Evolutionary conservation across 2,113 vertebrate genomes (phyloP).

Genomic region (Semicossyphus pulcher): DNA sequence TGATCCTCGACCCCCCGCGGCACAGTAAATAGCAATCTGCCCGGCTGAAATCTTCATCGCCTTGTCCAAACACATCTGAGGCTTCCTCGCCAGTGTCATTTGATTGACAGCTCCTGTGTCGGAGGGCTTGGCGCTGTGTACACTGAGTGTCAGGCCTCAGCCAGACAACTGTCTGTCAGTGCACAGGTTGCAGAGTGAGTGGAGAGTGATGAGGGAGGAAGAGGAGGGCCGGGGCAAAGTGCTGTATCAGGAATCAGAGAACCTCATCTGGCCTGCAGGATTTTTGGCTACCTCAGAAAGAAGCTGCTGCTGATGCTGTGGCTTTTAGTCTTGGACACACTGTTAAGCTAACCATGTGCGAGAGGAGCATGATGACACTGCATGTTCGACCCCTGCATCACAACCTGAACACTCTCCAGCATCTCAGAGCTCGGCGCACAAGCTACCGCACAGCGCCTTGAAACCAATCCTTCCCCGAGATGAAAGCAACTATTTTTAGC

Average conservation of each 20-base stretch:
- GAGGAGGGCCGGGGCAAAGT: slow-evolving; percentile 35
- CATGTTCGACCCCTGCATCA: slow-evolving; percentile 37
- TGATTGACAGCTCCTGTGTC: slow-evolving; percentile 77
- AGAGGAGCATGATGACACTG: slow-evolving; percentile 42
- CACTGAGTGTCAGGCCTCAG: slow-evolving; percentile 72
- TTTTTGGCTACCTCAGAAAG: slow-evolving; percentile 32
- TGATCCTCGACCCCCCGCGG: slow-evolving; percentile 9
- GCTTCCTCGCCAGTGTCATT: slow-evolving; percentile 54
- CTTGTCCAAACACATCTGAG: slow-evolving; percentile 73
- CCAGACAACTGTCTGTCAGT: slow-evolving; percentile 79
- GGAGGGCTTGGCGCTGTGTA: slow-evolving; percentile 68
- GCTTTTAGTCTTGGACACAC: slow-evolving; percentile 36
- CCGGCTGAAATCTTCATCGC: slow-evolving; percentile 58
- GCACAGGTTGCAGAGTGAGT: slow-evolving; percentile 54
- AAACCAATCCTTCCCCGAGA: slow-evolving; percentile 56
- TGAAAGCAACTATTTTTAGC: slow-evolving; percentile 71
- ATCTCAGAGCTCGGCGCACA: slow-evolving; percentile 1
- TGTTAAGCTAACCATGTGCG: slow-evolving; percentile 28
- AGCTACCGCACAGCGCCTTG: slow-evolving; percentile 19
- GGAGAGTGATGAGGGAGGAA: slow-evolving; percentile 59
- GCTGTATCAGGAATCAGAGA: slow-evolving; percentile 66
- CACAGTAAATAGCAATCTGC: slow-evolving; percentile 70
- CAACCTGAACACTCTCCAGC: slow-evolving; percentile 49
- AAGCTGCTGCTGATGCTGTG: slow-evolving; percentile 25
- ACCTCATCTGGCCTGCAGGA: slow-evolving; percentile 55